phyloP scores from a whole-genome alignment of 2,797 vertebrate species.

The Pseudopleuronectes americanus region DNA sequence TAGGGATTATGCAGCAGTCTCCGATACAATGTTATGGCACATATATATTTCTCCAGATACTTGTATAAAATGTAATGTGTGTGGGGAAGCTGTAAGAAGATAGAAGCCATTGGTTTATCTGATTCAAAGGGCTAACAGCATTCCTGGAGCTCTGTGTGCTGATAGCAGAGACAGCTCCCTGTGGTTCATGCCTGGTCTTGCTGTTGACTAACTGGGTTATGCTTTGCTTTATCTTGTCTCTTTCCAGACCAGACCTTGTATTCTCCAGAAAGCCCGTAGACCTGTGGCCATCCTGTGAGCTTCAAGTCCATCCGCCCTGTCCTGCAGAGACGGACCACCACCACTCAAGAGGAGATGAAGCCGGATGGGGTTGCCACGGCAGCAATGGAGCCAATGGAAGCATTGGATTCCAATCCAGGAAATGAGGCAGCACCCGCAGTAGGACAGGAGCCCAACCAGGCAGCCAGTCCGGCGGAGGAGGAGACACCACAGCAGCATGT shows the following conservation, averaged over 20 bases:
- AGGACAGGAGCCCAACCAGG: conserved; percentile 73
- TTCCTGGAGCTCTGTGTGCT: conserved; percentile 48
- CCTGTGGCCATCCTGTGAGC: conserved; percentile 46
- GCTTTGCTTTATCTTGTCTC: conserved; percentile 28
- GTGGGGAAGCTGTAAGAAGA: conserved; percentile 12
- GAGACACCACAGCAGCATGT: conserved; percentile 45
- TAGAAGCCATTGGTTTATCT: conserved; percentile 47
- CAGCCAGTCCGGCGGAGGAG: conserved; percentile 54
- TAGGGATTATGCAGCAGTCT: background rate
- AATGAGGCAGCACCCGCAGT: conserved; percentile 63
- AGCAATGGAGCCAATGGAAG: conserved; percentile 81
- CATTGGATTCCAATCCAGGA: conserved; percentile 74
- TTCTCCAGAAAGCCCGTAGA: conserved; percentile 50
- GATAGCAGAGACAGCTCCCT: conserved; percentile 36
- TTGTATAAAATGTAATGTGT: conserved; percentile 5
- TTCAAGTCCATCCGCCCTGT: conserved; percentile 42
- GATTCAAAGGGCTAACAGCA: conserved; percentile 41
- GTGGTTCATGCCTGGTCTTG: conserved; percentile 66
- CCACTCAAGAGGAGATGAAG: conserved; percentile 82
- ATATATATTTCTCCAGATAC: background rate
- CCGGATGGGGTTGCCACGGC: conserved; percentile 85
- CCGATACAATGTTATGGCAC: background rate
- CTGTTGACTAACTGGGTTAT: conserved; percentile 44
- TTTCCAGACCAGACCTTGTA: conserved; percentile 48
- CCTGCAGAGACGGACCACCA: conserved; percentile 66